These are phyloP conservation scores for Hyposoter didymator DNA, from an alignment of 2,888 invertebrate genomes.

Conservation along the genomic window DNA sequence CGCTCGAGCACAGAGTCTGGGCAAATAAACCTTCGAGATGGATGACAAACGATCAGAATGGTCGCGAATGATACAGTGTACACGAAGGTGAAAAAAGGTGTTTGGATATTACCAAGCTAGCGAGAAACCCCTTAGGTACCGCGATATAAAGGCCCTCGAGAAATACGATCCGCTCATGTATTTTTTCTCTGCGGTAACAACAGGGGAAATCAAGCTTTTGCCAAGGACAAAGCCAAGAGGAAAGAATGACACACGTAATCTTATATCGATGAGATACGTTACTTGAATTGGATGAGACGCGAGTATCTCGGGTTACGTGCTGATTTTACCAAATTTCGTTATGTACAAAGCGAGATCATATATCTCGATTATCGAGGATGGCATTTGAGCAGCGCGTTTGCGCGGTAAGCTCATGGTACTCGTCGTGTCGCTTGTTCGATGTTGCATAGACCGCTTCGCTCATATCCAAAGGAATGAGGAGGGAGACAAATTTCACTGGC, in stretches of 20 bases:
- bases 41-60: slow-evolving; percentile 10
- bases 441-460: too few species aligned
- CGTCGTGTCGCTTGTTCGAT: background rate
- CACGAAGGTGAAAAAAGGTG: slow-evolving; percentile 7
- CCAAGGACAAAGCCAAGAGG: background rate
- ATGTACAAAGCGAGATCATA: background rate
- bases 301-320: slow-evolving; percentile 31
- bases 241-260: slow-evolving; percentile 33
- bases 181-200: slow-evolving; percentile 12
- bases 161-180: slow-evolving; percentile 36
- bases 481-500: too few species aligned
- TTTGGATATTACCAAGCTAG: slow-evolving; percentile 23
- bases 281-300: slow-evolving; percentile 19
- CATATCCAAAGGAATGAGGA: too few species aligned
- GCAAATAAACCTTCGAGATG: slow-evolving; percentile 25
- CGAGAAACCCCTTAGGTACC: background rate
- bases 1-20: slow-evolving; percentile 37
- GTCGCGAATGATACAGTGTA: slow-evolving; percentile 22
- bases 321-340: slow-evolving; percentile 46
- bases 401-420: background rate
- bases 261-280: slow-evolving; percentile 42
- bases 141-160: slow-evolving; percentile 4
- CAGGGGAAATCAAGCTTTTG: slow-evolving; percentile 27
- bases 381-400: background rate
- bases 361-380: background rate